Evolutionary conservation across 30 jellyfish, hydroid and myxozoan species (phyloP).

Genomic region (Aurelia aurita complex sp. Pacific): DNA sequence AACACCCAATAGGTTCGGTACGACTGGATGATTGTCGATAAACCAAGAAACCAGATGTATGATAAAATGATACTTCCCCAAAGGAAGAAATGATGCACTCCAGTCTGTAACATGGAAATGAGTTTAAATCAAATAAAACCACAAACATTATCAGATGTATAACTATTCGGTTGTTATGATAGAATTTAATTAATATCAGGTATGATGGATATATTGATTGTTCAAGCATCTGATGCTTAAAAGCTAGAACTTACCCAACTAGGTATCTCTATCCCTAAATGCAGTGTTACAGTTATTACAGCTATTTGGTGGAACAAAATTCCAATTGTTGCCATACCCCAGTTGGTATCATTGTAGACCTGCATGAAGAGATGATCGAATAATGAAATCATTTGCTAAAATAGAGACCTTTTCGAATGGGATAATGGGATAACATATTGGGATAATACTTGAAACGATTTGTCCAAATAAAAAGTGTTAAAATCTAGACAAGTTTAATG

Average conservation of each 20-base stretch:
- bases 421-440: no score
- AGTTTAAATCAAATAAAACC: neutral
- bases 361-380: neutral
- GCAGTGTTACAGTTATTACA: slow-evolving; percentile 82
- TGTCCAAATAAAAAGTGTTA: no score
- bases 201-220: no score
- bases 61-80: slow-evolving; percentile 87
- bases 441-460: no score
- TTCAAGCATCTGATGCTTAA: no score
- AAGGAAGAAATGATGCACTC: slow-evolving; percentile 73
- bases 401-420: no score
- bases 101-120: slow-evolving; percentile 58
- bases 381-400: no score
- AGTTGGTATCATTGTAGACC: slow-evolving; percentile 56
- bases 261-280: slow-evolving; percentile 89
- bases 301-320: slow-evolving; percentile 85
- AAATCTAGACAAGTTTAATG: no score
- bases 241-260: slow-evolving; percentile 71
- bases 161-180: no score
- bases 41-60: slow-evolving; percentile 70
- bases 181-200: no score
- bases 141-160: no score
- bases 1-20: slow-evolving; percentile 67
- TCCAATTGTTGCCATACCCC: slow-evolving; percentile 75
- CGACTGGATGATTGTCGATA: slow-evolving; percentile 45